Conservation (phyloP, 2,888 invertebrate species). For the Argyra leucocephala region DNA sequence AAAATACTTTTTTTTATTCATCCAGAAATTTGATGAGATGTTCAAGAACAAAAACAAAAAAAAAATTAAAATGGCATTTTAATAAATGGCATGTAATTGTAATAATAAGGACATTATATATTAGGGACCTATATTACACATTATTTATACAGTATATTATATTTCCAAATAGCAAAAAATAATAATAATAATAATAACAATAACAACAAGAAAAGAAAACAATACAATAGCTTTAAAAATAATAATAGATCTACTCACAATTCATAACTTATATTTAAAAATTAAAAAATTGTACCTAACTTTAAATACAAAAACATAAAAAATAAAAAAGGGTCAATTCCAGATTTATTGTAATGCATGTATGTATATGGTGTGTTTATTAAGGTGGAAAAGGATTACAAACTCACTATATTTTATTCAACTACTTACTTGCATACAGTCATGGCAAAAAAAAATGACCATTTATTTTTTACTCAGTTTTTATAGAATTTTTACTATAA, state of each 20-base stretch:
- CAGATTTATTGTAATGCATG: not conserved
- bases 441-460: too few species aligned
- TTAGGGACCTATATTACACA: constrained; percentile 2
- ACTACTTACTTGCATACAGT: too few species aligned
- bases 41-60: too few species aligned
- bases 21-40: not conserved
- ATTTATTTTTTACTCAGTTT: too few species aligned
- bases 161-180: too few species aligned
- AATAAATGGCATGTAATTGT: not conserved
- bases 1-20: not conserved
- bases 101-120: not conserved
- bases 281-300: not conserved
- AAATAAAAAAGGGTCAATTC: not conserved
- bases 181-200: too few species aligned
- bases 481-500: too few species aligned
- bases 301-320: not conserved
- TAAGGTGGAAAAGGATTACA: constrained; percentile 1
- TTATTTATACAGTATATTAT: too few species aligned
- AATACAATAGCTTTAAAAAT: too few species aligned
- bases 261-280: not conserved
- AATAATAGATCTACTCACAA: too few species aligned
- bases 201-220: too few species aligned
- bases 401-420: too few species aligned
- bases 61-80: not conserved
- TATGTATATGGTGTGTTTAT: not conserved